Conservation (phyloP, 2,888 invertebrate species). For the Euplagia quadripunctaria region DNA sequence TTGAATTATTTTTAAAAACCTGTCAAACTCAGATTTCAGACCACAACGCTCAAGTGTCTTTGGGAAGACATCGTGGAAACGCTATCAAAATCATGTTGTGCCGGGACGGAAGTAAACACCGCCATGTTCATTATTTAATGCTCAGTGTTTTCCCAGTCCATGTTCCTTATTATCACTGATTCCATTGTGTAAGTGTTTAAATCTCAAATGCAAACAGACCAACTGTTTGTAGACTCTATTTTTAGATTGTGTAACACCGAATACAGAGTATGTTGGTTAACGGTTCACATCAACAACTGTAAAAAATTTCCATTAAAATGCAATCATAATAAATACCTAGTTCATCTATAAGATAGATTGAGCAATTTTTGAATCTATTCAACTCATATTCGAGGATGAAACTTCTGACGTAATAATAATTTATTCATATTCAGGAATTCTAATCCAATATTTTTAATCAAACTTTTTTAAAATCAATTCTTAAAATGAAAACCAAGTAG, state of each 20-base stretch:
- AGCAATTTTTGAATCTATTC: too few species aligned
- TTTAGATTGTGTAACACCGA: not conserved
- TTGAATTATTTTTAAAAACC: too few species aligned
- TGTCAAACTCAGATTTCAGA: too few species aligned
- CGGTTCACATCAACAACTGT: not conserved
- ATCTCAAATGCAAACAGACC: not conserved
- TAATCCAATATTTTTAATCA: too few species aligned
- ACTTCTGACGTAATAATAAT: too few species aligned
- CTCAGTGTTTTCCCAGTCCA: not conserved
- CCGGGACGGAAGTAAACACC: too few species aligned
- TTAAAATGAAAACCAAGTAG: too few species aligned
- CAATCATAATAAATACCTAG: not conserved
- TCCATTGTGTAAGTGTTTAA: not conserved
- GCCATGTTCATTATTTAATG: not conserved
- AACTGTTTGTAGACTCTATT: not conserved
- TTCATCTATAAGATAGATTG: too few species aligned
- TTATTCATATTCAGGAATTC: too few species aligned
- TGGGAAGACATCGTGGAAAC: not conserved
- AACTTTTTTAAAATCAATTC: too few species aligned
- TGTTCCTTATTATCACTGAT: not conserved
- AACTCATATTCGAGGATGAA: too few species aligned
- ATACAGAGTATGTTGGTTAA: not conserved
- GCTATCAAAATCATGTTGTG: not conserved
- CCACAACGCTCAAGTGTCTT: not conserved
- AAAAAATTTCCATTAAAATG: not conserved